A percentile compares a stretch with the other conserved stretches of the same genome.
Conservation (phyloP, 64 coral and sea anemone genomes). For the Acropora yongei region DNA sequence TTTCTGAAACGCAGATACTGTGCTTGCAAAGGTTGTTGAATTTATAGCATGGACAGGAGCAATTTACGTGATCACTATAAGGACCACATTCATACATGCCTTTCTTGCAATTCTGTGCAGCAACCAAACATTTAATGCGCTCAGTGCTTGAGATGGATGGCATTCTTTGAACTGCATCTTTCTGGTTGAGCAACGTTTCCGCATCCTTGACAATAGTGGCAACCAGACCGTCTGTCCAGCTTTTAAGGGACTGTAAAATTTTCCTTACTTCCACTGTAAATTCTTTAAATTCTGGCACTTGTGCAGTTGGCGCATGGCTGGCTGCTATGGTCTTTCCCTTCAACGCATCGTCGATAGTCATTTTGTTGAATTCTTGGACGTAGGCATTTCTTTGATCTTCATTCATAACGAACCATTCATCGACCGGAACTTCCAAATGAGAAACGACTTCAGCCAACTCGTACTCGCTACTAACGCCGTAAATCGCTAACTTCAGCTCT, state of each 20-base stretch:
- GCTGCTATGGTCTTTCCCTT: not conserved
- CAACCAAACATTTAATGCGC: not conserved
- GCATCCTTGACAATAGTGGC: not conserved
- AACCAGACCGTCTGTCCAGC: not conserved
- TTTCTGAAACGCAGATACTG: constrained; percentile 3
- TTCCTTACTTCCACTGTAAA: not conserved
- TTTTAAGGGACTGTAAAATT: not conserved
- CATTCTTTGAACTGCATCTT: constrained; percentile 8
- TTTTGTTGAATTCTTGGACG: not conserved
- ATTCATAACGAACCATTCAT: constrained; percentile 40
- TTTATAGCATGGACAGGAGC: constrained; percentile 41
- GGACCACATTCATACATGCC: constrained; percentile 43
- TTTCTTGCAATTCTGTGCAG: constrained; percentile 14
- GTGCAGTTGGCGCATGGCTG: not conserved
- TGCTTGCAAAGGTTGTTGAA: constrained; percentile 22
- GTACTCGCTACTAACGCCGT: constrained; percentile 55
- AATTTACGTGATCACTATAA: constrained; percentile 30
- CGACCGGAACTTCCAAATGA: constrained; percentile 34
- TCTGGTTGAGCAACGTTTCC: not conserved
- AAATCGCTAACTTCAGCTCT: constrained; percentile 15
- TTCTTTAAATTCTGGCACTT: not conserved
- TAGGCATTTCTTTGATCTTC: constrained; percentile 19
- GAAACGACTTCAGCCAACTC: constrained; percentile 38
- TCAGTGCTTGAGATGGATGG: not conserved
- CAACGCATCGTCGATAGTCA: constrained; percentile 20